phyloP scores from a whole-genome alignment of 35 echinoderm and acorn worm species.

The Chiridota heheva region DNA sequence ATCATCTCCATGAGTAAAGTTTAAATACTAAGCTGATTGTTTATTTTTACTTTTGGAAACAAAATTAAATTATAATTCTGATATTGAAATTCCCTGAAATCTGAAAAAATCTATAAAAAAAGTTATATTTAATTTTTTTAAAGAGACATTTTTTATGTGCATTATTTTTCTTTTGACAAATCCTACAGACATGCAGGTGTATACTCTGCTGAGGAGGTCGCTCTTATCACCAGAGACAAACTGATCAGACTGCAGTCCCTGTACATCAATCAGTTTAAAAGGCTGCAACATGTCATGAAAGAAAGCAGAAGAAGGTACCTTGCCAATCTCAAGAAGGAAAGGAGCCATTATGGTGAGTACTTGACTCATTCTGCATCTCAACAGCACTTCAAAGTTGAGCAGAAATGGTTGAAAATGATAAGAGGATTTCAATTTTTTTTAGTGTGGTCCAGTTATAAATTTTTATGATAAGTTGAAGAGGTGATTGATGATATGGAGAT shows the following conservation, averaged over 20 bases:
- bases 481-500: neutral
- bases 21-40: no score
- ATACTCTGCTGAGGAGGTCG: slow-evolving; percentile 94
- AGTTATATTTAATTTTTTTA: no score
- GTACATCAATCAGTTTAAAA: slow-evolving; percentile 99
- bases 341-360: slow-evolving; percentile 65
- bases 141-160: no score
- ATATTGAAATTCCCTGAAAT: no score
- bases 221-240: slow-evolving; percentile 94
- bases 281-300: slow-evolving; percentile 90
- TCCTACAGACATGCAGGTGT: slow-evolving; percentile 84
- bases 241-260: slow-evolving; percentile 92
- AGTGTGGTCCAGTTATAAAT: neutral
- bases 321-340: slow-evolving; percentile 55
- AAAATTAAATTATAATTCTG: no score
- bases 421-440: neutral
- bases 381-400: neutral
- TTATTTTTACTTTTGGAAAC: no score
- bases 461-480: no score
- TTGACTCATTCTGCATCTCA: neutral
- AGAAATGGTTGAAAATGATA: neutral
- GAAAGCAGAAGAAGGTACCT: slow-evolving; percentile 80
- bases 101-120: no score
- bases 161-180: neutral
- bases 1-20: no score